Percentiles rank a stretch among this genome's conserved stretches.
Conservation (phyloP, 2,888 invertebrate genomes). For the Acleris holmiana region DNA sequence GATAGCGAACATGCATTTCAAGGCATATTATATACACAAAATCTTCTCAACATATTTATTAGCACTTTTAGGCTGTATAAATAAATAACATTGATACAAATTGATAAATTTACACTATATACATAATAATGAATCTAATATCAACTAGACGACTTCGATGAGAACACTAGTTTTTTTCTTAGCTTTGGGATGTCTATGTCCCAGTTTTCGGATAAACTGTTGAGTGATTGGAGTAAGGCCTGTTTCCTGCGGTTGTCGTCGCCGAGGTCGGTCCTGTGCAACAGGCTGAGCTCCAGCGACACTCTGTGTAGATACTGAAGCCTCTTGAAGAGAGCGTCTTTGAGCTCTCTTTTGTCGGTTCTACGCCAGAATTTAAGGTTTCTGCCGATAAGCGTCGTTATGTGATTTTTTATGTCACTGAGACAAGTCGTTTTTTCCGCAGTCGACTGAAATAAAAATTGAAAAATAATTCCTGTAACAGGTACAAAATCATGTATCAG, state of each 20-base stretch:
- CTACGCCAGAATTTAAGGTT: slow-evolving; percentile 83
- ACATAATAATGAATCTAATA: slow-evolving; percentile 57
- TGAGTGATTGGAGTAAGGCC: slow-evolving; percentile 58
- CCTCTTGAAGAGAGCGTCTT: slow-evolving; percentile 65
- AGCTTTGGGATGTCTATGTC: slow-evolving; percentile 61
- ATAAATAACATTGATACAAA: slow-evolving; percentile 70
- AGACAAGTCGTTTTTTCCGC: slow-evolving; percentile 74
- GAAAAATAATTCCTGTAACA: too few relatives aligned
- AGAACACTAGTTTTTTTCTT: slow-evolving; percentile 55
- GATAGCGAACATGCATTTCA: too few relatives aligned
- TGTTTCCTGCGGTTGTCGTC: slow-evolving; percentile 54
- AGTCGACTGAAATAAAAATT: slow-evolving; percentile 25
- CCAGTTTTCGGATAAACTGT: slow-evolving; percentile 64
- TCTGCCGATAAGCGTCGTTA: slow-evolving; percentile 74
- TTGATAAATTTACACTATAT: slow-evolving; percentile 77
- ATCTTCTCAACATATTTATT: slow-evolving; percentile 61
- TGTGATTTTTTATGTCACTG: slow-evolving; percentile 77
- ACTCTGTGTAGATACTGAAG: slow-evolving; percentile 70
- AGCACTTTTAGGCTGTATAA: slow-evolving; percentile 59
- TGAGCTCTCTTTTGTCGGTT: slow-evolving; percentile 57
- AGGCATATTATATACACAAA: not conserved
- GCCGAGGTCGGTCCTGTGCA: slow-evolving; percentile 65
- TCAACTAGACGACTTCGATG: slow-evolving; percentile 49
- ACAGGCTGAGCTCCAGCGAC: slow-evolving; percentile 65
- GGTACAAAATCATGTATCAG: too few relatives aligned